These are phyloP conservation scores for Pangasius mekongensis DNA, from an alignment of 2,797 vertebrate genomes.

Conservation along the genomic window DNA sequence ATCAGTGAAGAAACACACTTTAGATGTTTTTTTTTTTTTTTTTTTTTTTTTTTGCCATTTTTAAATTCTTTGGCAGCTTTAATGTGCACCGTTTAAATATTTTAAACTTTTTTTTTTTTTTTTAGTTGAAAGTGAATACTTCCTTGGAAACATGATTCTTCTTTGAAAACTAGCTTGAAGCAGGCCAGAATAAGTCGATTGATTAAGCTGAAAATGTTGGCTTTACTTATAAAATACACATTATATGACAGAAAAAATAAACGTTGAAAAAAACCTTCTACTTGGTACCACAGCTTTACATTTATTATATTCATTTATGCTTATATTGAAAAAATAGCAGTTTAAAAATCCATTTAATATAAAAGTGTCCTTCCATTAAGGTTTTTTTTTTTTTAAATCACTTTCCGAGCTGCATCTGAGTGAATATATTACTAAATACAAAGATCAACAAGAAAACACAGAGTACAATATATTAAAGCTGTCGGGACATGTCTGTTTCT, in stretches of 20 bases:
- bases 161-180: neutral
- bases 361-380: conserved; percentile 63
- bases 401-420: conserved; percentile 76
- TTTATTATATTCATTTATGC: conserved; percentile 73
- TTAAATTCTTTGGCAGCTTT: neutral
- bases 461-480: conserved; percentile 80
- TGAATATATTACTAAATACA: conserved; percentile 87
- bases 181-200: neutral
- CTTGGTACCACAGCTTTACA: conserved; percentile 70
- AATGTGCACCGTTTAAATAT: neutral
- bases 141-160: neutral
- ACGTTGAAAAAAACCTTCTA: neutral
- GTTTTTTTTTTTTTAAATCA: conserved; percentile 51
- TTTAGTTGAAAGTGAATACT: neutral
- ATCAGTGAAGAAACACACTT: neutral
- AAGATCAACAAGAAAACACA: conserved; percentile 69
- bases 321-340: conserved; percentile 75
- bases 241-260: neutral
- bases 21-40: neutral
- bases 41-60: too few relatives aligned
- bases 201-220: neutral
- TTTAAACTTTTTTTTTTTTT: neutral
- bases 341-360: conserved; percentile 65
- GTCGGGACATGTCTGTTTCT: conserved; percentile 68
- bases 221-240: neutral